Evolutionary conservation across 2,888 invertebrate genomes (phyloP), one percentile per base, ranked within the genome.

Genomic region (Zygaena filipendulae): DNA sequence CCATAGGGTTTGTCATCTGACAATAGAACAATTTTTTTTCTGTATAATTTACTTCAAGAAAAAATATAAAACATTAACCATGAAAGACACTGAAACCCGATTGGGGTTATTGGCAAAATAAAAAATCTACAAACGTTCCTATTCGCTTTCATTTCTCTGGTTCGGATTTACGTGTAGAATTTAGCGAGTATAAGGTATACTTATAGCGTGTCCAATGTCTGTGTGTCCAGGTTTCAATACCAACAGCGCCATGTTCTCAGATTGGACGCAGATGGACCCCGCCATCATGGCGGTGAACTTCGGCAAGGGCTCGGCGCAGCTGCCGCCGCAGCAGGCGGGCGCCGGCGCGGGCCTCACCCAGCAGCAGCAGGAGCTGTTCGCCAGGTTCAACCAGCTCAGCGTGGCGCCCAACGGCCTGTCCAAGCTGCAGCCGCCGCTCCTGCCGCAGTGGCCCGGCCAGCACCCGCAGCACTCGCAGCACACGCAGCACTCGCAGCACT

Each of bases 251-350:
- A 81, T 82, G 52, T 87, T 84, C 69, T 81, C 87, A 46, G 93
- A 94, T 74, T 94, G 94, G 93, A 91, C 93, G 49, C 86, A 91
- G 43, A 86, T 95, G 82, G 96, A 97, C 82, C 95, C 96, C 34
- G 95, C 95, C 43, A 95, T 96, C 49, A 86, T 93, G 63, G 87
- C 86, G 38, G 85, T 86, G 39, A 81, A 75, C 60, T 80, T 70
- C 53, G 70, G 70, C 48, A 80, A 66, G 47, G 39, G 36, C 32
- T 29, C 38, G 44, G 37, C 48, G 39, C 42, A 21, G 32, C 23
- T 42, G 32, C 33, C 32, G 41, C 30, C 27, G 35, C 29, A 37
- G 32, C 31, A 27, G 3, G 5, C 37, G 27, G 21, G 29, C 3
- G 21, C 30, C 25, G 33, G 29, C 23, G 30, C 33, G 11, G 36